Conservation (phyloP, 2,797 vertebrate genomes). For the Synanceia verrucosa region DNA sequence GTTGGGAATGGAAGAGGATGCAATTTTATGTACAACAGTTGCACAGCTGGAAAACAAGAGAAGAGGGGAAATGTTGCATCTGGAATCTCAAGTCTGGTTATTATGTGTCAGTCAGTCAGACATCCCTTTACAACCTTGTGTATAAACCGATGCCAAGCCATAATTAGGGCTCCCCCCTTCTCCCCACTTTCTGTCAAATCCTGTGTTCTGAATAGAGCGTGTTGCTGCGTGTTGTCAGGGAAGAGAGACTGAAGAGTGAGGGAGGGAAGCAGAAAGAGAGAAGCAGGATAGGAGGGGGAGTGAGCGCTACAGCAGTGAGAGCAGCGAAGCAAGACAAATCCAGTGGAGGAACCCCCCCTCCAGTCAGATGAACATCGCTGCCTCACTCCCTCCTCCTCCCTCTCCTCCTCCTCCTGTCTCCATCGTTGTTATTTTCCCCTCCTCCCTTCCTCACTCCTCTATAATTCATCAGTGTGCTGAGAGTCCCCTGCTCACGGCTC, state of each 20-base stretch:
- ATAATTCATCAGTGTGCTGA: slow-evolving; percentile 81
- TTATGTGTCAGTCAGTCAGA: slow-evolving; percentile 26
- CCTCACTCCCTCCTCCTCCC: slow-evolving; percentile 59
- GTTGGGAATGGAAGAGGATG: slow-evolving; percentile 1
- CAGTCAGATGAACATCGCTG: slow-evolving; percentile 82
- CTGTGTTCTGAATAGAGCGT: slow-evolving; percentile 78
- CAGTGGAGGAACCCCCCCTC: slow-evolving; percentile 85
- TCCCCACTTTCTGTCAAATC: slow-evolving; percentile 87
- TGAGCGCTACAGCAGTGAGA: slow-evolving; percentile 60
- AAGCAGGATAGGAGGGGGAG: slow-evolving; percentile 29
- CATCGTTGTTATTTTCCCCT: slow-evolving; percentile 57
- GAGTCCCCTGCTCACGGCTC: slow-evolving; percentile 68
- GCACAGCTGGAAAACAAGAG: background rate
- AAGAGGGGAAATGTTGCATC: slow-evolving; percentile 3
- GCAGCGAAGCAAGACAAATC: slow-evolving; percentile 79
- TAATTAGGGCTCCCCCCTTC: slow-evolving; percentile 78
- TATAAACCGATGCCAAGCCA: slow-evolving; percentile 32
- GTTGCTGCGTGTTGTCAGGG: slow-evolving; percentile 79
- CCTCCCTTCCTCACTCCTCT: slow-evolving; percentile 66
- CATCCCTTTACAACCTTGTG: slow-evolving; percentile 19
- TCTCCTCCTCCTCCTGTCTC: slow-evolving; percentile 55
- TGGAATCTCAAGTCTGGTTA: slow-evolving; percentile 20
- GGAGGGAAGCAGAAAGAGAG: slow-evolving; percentile 3
- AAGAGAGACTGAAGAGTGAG: slow-evolving; percentile 22
- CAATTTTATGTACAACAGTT: slow-evolving; percentile 1